Percentiles rank a stretch among this genome's conserved stretches.
phyloP scores from a whole-genome alignment of 2,888 invertebrate species.

The Entomobrya proxima region DNA sequence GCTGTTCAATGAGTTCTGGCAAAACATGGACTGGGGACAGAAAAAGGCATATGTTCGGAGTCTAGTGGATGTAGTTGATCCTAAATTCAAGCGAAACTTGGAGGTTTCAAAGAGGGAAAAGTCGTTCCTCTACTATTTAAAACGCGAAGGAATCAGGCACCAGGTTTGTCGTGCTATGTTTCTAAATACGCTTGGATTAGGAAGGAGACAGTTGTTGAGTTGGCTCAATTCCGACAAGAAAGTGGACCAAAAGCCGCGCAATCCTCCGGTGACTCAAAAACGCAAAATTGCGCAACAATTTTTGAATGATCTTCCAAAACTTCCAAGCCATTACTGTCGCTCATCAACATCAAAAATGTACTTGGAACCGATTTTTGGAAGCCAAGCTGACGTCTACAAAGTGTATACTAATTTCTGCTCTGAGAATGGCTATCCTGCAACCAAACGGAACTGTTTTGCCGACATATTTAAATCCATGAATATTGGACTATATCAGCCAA shows the following conservation, averaged over 20 bases:
- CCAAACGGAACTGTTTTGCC: neutral
- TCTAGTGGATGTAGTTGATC: neutral
- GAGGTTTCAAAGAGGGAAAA: neutral
- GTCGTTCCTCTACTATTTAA: constrained; percentile 29
- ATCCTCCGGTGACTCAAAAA: too few species aligned
- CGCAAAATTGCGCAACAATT: neutral
- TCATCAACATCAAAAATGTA: constrained; percentile 62
- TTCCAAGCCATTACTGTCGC: constrained; percentile 71
- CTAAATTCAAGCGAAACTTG: neutral
- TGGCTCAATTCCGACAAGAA: too few species aligned
- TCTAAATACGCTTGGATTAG: constrained; percentile 50
- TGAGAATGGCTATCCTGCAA: neutral
- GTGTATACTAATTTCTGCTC: neutral
- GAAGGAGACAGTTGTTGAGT: neutral
- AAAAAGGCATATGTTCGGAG: constrained; percentile 7
- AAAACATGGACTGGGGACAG: constrained; percentile 42
- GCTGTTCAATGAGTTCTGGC: constrained; percentile 64
- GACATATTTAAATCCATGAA: neutral
- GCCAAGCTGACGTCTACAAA: constrained; percentile 65
- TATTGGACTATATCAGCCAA: neutral
- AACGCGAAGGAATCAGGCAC: neutral
- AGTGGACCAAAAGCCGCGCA: too few species aligned
- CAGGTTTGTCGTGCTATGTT: constrained; percentile 56
- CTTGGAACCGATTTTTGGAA: constrained; percentile 67
- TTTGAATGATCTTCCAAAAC: constrained; percentile 49